phyloP scores from a whole-genome alignment of 2,113 vertebrate genomes.

The Uropsilus gracilis region DNA sequence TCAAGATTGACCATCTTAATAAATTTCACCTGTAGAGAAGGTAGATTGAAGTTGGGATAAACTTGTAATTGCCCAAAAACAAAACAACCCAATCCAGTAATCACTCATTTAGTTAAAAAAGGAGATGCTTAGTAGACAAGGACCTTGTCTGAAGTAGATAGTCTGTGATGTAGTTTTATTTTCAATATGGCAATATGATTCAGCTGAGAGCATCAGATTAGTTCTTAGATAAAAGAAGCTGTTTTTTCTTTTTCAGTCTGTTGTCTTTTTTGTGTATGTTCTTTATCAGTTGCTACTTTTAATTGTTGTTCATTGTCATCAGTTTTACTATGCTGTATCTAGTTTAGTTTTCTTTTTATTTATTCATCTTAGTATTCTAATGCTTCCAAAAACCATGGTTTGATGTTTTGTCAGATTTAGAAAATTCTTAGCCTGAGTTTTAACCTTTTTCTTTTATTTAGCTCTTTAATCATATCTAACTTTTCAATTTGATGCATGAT shows the following conservation, averaged over 20 bases:
- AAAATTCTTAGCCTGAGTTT: too few species aligned
- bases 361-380: neutral
- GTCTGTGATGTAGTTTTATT: slow-evolving; percentile 6
- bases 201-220: neutral
- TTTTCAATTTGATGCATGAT: neutral
- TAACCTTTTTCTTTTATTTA: neutral
- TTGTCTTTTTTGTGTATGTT: neutral
- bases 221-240: neutral
- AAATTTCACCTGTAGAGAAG: neutral
- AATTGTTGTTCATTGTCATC: neutral
- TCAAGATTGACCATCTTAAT: neutral
- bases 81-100: neutral
- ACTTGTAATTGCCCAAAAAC: neutral
- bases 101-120: neutral
- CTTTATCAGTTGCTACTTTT: neutral
- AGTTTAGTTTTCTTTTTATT: neutral
- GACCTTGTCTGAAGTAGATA: neutral
- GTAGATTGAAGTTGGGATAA: neutral
- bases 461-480: neutral
- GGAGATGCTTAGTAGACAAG: neutral
- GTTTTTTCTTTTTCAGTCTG: neutral
- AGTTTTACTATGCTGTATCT: neutral
- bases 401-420: neutral
- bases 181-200: neutral
- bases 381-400: neutral